Conservation (phyloP, 2,888 invertebrate species). For the Buathra laborator region DNA sequence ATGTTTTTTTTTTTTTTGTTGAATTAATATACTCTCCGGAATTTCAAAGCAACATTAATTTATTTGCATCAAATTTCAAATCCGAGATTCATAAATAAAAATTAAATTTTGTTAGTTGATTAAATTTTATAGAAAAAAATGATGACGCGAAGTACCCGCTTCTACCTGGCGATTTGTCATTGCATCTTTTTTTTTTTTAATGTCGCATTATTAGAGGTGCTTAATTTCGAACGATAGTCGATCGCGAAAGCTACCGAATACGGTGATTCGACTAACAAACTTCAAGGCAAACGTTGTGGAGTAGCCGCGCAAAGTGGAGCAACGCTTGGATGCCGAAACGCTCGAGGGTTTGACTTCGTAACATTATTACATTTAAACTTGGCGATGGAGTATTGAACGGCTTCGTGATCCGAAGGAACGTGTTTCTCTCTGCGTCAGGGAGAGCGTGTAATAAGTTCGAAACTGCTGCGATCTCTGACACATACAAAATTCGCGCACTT, state of each 20-base stretch:
- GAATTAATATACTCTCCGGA: neutral
- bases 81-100: too few species aligned
- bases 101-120: too few species aligned
- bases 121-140: too few species aligned
- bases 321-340: slow-evolving; percentile 53
- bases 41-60: too few species aligned
- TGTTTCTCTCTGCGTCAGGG: slow-evolving; percentile 47
- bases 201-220: slow-evolving; percentile 16
- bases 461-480: slow-evolving; percentile 50
- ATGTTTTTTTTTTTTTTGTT: slow-evolving; percentile 8
- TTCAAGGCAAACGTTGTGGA: slow-evolving; percentile 50
- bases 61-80: too few species aligned
- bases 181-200: too few species aligned
- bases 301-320: slow-evolving; percentile 30
- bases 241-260: slow-evolving; percentile 49
- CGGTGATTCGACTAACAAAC: slow-evolving; percentile 45
- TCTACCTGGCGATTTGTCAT: too few species aligned
- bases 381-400: slow-evolving; percentile 48
- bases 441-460: slow-evolving; percentile 53
- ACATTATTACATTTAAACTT: slow-evolving; percentile 65
- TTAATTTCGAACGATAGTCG: slow-evolving; percentile 28
- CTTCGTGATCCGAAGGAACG: slow-evolving; percentile 51
- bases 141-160: too few species aligned
- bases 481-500: slow-evolving; percentile 35
- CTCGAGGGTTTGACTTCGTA: slow-evolving; percentile 62